Conservation (phyloP, 2,888 invertebrate species). For the Rhamnusium bicolor region DNA sequence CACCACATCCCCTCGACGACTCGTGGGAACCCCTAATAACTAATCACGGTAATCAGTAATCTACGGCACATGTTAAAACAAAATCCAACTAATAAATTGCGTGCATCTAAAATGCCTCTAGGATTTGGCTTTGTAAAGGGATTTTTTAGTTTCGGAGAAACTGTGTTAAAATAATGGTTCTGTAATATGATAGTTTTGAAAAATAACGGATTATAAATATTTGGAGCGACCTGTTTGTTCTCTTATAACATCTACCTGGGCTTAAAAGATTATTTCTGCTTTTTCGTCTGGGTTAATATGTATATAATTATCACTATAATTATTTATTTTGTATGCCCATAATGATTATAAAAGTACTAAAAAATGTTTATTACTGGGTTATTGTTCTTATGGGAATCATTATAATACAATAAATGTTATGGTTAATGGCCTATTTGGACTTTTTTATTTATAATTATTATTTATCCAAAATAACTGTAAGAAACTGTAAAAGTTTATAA, state of each 20-base stretch:
- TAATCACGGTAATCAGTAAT: neutral
- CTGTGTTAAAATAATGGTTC: neutral
- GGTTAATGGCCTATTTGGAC: neutral
- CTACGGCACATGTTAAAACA: neutral
- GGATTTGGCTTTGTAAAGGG: neutral
- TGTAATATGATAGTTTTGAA: constrained; percentile 26
- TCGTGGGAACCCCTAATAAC: constrained; percentile 14
- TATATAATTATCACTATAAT: constrained; percentile 23
- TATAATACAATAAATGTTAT: neutral
- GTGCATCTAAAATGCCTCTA: neutral
- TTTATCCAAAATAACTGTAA: neutral
- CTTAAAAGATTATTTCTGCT: constrained; percentile 8
- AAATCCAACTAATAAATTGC: neutral
- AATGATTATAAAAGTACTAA: constrained; percentile 6
- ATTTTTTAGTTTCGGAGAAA: constrained; percentile 1
- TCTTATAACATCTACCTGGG: constrained; percentile 1
- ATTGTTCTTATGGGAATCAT: neutral
- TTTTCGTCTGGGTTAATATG: neutral
- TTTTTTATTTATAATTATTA: neutral
- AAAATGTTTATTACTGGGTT: constrained; percentile 17
- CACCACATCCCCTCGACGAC: neutral
- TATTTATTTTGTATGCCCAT: constrained; percentile 2
- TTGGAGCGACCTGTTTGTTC: constrained; percentile 20
- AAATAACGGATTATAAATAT: constrained; percentile 16
- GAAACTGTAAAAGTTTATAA: neutral